Conservation (phyloP, 2,888 invertebrate genomes). For the Lucinisca nassula region DNA sequence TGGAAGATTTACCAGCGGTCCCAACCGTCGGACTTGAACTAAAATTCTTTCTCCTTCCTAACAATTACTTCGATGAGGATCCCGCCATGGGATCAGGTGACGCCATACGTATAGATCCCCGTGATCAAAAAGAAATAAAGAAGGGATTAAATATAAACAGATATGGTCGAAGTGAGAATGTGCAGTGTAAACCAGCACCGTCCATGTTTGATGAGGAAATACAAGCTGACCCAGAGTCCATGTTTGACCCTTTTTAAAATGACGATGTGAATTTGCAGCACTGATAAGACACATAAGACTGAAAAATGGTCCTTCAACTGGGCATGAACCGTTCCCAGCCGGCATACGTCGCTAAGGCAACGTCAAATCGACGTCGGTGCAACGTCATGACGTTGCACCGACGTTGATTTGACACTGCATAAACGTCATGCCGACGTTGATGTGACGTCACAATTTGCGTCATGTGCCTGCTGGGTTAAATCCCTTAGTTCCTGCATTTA, state of each 20-base stretch:
- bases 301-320: too few relatives aligned
- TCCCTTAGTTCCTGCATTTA: too few relatives aligned
- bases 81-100: conserved; percentile 64
- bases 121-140: conserved; percentile 6
- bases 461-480: too few relatives aligned
- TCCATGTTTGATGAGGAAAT: conserved; percentile 23
- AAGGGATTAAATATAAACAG: conserved; percentile 28
- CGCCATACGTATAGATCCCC: conserved; percentile 57
- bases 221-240: conserved; percentile 9
- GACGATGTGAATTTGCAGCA: too few relatives aligned
- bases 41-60: conserved; percentile 55
- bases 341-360: too few relatives aligned
- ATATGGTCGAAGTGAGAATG: conserved; percentile 35
- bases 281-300: too few relatives aligned
- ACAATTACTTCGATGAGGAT: conserved; percentile 65
- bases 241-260: conserved; percentile 26
- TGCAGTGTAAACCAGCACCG: conserved; percentile 38
- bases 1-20: conserved; percentile 66
- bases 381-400: too few relatives aligned
- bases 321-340: too few relatives aligned
- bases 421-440: too few relatives aligned
- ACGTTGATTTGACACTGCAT: too few relatives aligned
- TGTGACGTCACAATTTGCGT: too few relatives aligned
- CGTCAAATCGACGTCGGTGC: too few relatives aligned
- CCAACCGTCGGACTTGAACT: conserved; percentile 62